Conservation (phyloP, 2,113 vertebrate species). For the Ahaetulla prasina region DNA sequence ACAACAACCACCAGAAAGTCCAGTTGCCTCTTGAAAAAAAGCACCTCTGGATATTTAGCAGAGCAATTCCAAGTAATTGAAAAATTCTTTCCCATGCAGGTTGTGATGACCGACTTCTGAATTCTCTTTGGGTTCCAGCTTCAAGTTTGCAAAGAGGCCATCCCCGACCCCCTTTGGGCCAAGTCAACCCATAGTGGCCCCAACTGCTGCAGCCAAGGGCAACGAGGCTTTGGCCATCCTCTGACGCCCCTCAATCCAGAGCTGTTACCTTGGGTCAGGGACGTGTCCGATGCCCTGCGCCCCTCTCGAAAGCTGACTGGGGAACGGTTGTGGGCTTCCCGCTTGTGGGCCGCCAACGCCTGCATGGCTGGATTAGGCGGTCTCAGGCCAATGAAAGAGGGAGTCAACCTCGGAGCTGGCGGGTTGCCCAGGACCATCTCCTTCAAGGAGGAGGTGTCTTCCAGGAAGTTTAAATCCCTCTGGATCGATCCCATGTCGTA, state of each 20-base stretch:
- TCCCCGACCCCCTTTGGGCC: not conserved
- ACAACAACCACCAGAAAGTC: too few species aligned
- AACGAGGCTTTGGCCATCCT: not conserved
- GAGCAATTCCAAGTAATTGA: not conserved
- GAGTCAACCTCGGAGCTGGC: slow-evolving; percentile 64
- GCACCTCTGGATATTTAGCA: not conserved
- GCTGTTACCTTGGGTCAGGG: slow-evolving; percentile 88
- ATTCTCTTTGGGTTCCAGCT: not conserved
- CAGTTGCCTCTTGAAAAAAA: too few species aligned
- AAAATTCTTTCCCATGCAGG: not conserved
- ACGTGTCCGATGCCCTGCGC: slow-evolving; percentile 92
- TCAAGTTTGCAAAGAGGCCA: not conserved
- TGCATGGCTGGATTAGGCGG: slow-evolving; percentile 90
- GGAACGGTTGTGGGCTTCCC: slow-evolving; percentile 91
- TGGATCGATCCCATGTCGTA: slow-evolving; percentile 88
- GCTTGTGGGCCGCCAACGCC: slow-evolving; percentile 79
- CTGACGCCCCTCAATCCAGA: not conserved
- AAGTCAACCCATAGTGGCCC: not conserved
- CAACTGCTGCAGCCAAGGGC: not conserved
- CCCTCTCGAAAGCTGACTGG: slow-evolving; percentile 97
- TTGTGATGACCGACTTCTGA: rapidly evolving
- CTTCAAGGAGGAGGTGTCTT: slow-evolving; percentile 78
- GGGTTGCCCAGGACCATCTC: slow-evolving; percentile 77
- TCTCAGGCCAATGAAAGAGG: slow-evolving; percentile 78
- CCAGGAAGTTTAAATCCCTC: slow-evolving; percentile 83